These are phyloP conservation scores for Zoanthus sansibaricus DNA, from an alignment of 92 coral and sea anemone genomes.

Conservation along the genomic window DNA sequence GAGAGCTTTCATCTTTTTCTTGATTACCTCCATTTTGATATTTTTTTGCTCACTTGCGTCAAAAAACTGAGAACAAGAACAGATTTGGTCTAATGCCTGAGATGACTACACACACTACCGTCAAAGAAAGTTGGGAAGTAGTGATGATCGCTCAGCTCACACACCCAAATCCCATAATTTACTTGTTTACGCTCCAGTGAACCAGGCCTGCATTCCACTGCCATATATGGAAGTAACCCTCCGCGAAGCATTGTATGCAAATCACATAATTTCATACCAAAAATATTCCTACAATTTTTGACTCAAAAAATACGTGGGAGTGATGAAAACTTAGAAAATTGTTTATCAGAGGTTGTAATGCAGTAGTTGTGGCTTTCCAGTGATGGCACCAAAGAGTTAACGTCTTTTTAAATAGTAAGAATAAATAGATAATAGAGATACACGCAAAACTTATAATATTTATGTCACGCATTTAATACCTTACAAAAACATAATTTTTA, in stretches of 20 bases:
- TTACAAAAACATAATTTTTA: neutral
- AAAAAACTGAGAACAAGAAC: slow-evolving; percentile 61
- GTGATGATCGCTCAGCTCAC: slow-evolving; percentile 46
- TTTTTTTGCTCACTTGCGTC: slow-evolving; percentile 58
- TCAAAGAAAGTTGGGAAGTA: slow-evolving; percentile 42
- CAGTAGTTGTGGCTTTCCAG: neutral
- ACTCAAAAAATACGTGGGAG: slow-evolving; percentile 8
- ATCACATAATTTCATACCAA: slow-evolving; percentile 33
- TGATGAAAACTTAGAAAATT: slow-evolving; percentile 18
- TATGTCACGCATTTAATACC: slow-evolving; percentile 12
- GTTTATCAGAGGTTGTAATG: slow-evolving; percentile 2
- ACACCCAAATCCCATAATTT: slow-evolving; percentile 74
- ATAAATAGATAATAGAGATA: neutral
- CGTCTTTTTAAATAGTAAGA: neutral
- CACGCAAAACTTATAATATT: neutral
- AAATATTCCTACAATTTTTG: slow-evolving; percentile 30
- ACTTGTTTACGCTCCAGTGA: slow-evolving; percentile 32
- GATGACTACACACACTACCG: slow-evolving; percentile 20
- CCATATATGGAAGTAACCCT: slow-evolving; percentile 80
- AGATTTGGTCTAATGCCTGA: slow-evolving; percentile 30
- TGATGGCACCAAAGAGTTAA: neutral
- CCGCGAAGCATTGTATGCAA: slow-evolving; percentile 42
- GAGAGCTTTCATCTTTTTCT: slow-evolving; percentile 97
- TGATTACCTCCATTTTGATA: slow-evolving; percentile 95
- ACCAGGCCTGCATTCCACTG: slow-evolving; percentile 83